Conservation (phyloP, 2,113 vertebrate genomes). For the Speoplatyrhinus poulsoni region DNA sequence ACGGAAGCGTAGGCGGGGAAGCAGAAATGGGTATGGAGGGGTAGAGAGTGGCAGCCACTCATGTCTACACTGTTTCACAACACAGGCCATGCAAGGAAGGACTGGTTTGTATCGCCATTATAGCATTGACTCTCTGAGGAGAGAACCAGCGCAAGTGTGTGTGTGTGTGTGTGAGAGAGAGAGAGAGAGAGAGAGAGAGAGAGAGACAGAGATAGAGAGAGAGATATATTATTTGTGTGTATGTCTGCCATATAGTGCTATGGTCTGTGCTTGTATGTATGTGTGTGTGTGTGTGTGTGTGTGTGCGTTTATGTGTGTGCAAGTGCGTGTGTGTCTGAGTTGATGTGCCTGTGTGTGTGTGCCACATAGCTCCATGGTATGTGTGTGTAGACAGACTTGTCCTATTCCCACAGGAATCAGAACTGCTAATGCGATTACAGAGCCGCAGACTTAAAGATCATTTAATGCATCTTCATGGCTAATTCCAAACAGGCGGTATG, state of each 20-base stretch:
- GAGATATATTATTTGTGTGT: background rate
- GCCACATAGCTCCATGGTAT: background rate
- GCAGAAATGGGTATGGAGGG: no score
- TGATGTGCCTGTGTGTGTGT: no score
- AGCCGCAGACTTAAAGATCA: slow-evolving; percentile 71
- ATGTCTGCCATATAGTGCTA: background rate
- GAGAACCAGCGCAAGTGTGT: background rate
- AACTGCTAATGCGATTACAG: slow-evolving; percentile 73
- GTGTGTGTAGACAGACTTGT: slow-evolving; percentile 32
- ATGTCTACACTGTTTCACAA: no score
- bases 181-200: slow-evolving; percentile 6
- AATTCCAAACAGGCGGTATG: slow-evolving; percentile 60
- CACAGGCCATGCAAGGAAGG: background rate
- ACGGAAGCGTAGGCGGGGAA: no score
- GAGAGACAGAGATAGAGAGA: background rate
- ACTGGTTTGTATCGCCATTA: background rate
- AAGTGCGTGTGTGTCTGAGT: no score
- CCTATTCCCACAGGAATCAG: slow-evolving; percentile 56
- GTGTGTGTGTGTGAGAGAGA: background rate
- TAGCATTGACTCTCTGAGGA: background rate
- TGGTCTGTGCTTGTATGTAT: no score
- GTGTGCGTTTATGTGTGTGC: no score
- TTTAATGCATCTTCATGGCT: slow-evolving; percentile 66
- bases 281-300: no score
- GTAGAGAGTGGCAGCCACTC: no score